These are phyloP conservation scores for Eilema caniola DNA, from an alignment of 2,888 invertebrate genomes.

Conservation along the genomic window DNA sequence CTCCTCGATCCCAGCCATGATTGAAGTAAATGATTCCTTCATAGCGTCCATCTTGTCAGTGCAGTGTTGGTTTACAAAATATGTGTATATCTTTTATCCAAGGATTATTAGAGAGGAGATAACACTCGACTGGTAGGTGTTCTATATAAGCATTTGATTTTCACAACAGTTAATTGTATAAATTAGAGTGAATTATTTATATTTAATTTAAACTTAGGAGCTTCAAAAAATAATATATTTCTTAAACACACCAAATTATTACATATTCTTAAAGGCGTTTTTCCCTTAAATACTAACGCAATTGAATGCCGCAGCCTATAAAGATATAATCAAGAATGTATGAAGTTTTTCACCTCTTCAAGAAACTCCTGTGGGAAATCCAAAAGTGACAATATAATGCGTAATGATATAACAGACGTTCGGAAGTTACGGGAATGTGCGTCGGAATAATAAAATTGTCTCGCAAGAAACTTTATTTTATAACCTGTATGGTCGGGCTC, in stretches of 20 bases:
- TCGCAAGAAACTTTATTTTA: constrained; percentile 14
- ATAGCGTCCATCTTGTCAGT: no score
- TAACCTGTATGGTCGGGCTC: constrained; percentile 1
- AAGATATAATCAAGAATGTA: neutral
- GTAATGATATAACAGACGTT: constrained; percentile 23
- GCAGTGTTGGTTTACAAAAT: no score
- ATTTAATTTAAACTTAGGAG: no score
- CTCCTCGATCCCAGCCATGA: no score
- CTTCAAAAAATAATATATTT: no score
- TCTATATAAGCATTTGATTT: no score
- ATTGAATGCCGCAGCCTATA: neutral
- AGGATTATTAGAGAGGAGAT: no score
- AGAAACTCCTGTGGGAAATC: constrained; percentile 19
- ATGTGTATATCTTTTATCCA: no score
- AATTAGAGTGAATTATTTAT: no score
- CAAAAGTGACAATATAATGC: constrained; percentile 21
- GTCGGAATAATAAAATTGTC: constrained; percentile 21
- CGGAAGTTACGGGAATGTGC: constrained; percentile 17
- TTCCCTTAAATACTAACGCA: neutral
- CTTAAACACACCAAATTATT: neutral
- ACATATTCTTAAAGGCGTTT: neutral
- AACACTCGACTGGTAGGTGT: no score
- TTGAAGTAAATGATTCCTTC: no score
- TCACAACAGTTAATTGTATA: no score
- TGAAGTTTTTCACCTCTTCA: constrained; percentile 11